A percentile compares a stretch with the other conserved stretches of the same genome.
Evolutionary conservation across 2,113 vertebrate species (phyloP).

Genomic region (Capricornis sumatraensis): DNA sequence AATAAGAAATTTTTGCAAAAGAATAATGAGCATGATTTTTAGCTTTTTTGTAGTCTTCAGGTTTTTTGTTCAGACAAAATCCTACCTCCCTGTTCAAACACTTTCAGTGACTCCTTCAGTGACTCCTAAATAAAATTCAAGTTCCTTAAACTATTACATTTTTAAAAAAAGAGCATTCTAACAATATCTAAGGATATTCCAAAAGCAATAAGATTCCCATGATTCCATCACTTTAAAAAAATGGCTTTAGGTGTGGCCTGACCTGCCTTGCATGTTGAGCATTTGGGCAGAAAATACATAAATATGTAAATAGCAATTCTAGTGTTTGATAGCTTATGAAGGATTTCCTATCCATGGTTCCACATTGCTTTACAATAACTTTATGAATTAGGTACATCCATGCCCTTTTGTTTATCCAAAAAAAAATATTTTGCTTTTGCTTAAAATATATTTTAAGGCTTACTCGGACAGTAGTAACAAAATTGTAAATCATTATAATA

Average conservation of each 20-base stretch:
- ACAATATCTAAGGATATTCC: neutral
- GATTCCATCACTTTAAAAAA: rapidly evolving
- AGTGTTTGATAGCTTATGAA: neutral
- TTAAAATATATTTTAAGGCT: neutral
- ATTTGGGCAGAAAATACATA: neutral
- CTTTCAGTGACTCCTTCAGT: neutral
- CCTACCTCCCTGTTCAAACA: neutral
- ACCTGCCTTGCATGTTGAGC: neutral
- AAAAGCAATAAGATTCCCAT: neutral
- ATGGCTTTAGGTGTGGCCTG: neutral
- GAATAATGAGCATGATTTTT: neutral
- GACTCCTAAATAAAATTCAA: neutral
- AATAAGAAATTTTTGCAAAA: neutral
- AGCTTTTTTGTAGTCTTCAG: neutral
- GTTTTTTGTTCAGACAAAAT: neutral
- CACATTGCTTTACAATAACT: neutral
- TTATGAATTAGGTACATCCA: neutral
- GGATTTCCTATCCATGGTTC: neutral
- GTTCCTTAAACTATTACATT: neutral
- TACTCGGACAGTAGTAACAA: neutral
- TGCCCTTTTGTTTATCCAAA: neutral
- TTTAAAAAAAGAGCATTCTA: neutral
- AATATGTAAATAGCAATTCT: neutral
- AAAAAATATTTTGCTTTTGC: neutral
- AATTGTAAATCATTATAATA: neutral